phyloP scores from a whole-genome alignment of 2,113 vertebrate species.

The Gobius niger region DNA sequence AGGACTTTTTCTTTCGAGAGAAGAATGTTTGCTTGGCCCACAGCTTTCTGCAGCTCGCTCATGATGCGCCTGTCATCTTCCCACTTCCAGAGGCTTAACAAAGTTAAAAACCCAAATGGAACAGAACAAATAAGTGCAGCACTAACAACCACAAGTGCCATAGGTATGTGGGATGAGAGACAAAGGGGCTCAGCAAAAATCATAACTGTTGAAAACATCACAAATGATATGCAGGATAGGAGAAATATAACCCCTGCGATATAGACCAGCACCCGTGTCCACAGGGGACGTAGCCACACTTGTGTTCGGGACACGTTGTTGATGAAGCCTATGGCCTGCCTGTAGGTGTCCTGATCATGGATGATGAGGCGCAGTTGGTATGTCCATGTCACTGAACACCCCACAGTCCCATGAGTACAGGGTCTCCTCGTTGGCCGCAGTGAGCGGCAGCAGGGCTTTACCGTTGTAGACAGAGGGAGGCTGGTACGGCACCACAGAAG shows the following conservation, averaged over 20 bases:
- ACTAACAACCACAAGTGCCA: not conserved
- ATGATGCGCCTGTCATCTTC: slow-evolving; percentile 28
- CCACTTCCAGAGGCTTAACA: not conserved
- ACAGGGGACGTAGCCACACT: slow-evolving; percentile 30
- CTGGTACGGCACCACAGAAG: slow-evolving; percentile 54
- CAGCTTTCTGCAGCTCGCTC: slow-evolving; percentile 34
- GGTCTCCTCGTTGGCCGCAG: slow-evolving; percentile 49
- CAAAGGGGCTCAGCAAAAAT: no score
- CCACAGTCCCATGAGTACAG: slow-evolving; percentile 51
- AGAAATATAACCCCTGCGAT: not conserved
- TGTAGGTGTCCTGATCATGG: slow-evolving; percentile 55
- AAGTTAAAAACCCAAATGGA: not conserved
- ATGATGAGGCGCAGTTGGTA: slow-evolving; percentile 60
- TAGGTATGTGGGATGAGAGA: not conserved
- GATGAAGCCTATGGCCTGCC: slow-evolving; percentile 49
- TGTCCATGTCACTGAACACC: slow-evolving; percentile 56
- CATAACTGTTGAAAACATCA: fast-evolving
- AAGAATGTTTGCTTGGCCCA: slow-evolving; percentile 54
- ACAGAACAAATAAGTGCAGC: not conserved
- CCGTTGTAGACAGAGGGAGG: slow-evolving; percentile 60
- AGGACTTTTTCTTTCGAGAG: slow-evolving; percentile 53
- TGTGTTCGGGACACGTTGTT: slow-evolving; percentile 40
- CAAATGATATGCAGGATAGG: fast-evolving
- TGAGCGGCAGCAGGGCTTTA: slow-evolving; percentile 59
- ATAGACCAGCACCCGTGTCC: slow-evolving; percentile 4